A percentile compares a stretch with the other conserved stretches of the same genome.
Conservation (phyloP, 53 echinoderm and acorn worm genomes). For the Temnopleurus reevesii region DNA sequence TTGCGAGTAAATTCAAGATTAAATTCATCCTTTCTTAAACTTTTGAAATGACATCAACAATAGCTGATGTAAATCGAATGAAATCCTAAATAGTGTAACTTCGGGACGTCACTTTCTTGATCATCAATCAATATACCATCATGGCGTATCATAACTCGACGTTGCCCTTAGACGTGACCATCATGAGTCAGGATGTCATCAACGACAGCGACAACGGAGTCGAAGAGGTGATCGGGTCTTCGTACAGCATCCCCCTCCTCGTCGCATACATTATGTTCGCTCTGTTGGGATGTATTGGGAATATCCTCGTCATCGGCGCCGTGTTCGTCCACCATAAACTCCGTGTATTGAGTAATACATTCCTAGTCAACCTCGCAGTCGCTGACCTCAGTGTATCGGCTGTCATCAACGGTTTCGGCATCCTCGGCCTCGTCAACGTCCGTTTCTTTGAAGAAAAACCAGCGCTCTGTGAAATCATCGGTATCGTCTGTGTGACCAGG, state of each 20-base stretch:
- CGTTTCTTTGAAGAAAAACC: slow-evolving; percentile 63
- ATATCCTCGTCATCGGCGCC: slow-evolving; percentile 73
- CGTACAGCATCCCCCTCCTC: slow-evolving; percentile 45
- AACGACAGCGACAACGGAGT: neutral
- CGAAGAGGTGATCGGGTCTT: slow-evolving; percentile 6
- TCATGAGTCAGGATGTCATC: neutral
- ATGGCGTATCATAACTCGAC: neutral
- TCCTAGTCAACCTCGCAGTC: slow-evolving; percentile 68
- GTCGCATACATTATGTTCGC: slow-evolving; percentile 37
- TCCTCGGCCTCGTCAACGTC: slow-evolving; percentile 66
- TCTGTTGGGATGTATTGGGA: slow-evolving; percentile 68
- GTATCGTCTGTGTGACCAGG: slow-evolving; percentile 67
- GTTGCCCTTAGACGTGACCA: neutral
- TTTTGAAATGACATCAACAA: too few species aligned
- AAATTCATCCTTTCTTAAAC: too few species aligned
- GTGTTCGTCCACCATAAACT: slow-evolving; percentile 68
- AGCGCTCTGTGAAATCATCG: slow-evolving; percentile 68
- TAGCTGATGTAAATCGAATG: too few species aligned
- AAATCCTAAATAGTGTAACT: neutral
- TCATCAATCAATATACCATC: neutral
- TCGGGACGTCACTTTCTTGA: neutral
- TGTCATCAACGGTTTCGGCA: slow-evolving; percentile 68
- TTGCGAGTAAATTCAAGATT: too few species aligned
- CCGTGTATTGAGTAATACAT: slow-evolving; percentile 67
- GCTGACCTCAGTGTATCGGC: slow-evolving; percentile 69